These are phyloP conservation scores for Abramis brama DNA, from an alignment of 2,113 vertebrate species.

Conservation along the genomic window DNA sequence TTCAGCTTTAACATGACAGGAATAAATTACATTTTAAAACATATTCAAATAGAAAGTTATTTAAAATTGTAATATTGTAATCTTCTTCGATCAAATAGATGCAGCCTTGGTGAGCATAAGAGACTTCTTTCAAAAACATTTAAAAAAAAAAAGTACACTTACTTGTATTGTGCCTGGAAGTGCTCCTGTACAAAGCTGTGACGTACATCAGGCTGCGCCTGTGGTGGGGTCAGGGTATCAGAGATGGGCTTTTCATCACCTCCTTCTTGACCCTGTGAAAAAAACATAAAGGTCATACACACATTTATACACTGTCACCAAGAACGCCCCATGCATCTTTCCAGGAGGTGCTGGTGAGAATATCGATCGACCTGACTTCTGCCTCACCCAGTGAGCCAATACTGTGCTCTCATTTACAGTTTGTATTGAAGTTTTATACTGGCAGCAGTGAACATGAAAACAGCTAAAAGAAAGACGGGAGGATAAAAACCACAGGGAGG, in stretches of 20 bases:
- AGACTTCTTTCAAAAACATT: neutral
- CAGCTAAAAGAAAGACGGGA: conserved; percentile 53
- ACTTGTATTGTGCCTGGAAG: conserved; percentile 83
- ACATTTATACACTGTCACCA: neutral
- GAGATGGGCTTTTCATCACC: conserved; percentile 58
- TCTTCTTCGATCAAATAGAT: too few species aligned
- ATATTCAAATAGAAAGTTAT: too few species aligned
- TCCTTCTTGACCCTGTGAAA: conserved; percentile 67
- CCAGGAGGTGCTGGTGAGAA: conserved; percentile 26
- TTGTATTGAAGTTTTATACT: conserved; percentile 45
- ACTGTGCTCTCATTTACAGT: neutral
- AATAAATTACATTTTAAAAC: too few species aligned
- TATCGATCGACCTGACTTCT: conserved; percentile 19
- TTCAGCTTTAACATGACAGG: too few species aligned
- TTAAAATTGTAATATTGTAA: too few species aligned
- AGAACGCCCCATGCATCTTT: neutral
- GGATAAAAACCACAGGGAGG: conserved; percentile 31
- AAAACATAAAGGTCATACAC: conserved; percentile 32
- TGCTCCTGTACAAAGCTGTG: conserved; percentile 80
- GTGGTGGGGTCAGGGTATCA: conserved; percentile 56
- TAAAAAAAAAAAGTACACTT: conserved; percentile 54
- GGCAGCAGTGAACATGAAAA: conserved; percentile 52
- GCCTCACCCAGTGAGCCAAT: neutral
- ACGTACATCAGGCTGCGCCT: conserved; percentile 59
- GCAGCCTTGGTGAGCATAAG: too few species aligned